Percentiles rank a stretch among this genome's conserved stretches.
These are phyloP conservation scores for Cynopterus sphinx DNA, from an alignment of 2,797 vertebrate genomes.

Conservation along the genomic window DNA sequence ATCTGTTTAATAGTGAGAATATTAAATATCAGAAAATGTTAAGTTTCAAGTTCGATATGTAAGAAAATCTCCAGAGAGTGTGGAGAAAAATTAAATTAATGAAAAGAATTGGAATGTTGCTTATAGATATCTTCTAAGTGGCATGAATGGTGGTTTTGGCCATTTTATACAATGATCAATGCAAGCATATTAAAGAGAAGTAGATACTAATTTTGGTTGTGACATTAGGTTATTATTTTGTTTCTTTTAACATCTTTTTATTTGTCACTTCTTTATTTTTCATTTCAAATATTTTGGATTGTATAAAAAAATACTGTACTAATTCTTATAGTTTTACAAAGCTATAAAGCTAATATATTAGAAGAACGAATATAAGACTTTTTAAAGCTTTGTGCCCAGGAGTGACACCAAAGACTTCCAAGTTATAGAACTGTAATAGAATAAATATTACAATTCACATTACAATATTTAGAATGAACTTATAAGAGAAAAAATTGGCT, in stretches of 20 bases:
- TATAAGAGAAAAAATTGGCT: not conserved
- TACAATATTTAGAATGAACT: not conserved
- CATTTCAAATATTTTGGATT: not conserved
- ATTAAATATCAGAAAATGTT: not conserved
- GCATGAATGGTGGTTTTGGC: not conserved
- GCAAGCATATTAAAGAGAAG: not conserved
- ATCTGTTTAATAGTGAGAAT: not conserved
- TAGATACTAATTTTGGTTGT: not conserved
- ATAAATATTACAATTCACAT: not conserved
- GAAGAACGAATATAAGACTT: not conserved
- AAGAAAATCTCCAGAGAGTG: not conserved
- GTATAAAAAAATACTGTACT: not conserved
- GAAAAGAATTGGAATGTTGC: not conserved
- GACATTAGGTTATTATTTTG: not conserved
- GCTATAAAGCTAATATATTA: not conserved
- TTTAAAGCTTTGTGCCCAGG: not conserved
- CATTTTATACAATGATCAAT: not conserved
- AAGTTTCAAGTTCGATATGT: not conserved
- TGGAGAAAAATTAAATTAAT: not conserved
- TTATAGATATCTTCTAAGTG: not conserved
- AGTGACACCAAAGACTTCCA: not conserved
- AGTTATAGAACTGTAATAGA: not conserved
- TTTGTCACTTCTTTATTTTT: not conserved
- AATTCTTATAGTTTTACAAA: not conserved
- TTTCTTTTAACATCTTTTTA: not conserved